Conservation (phyloP, 1,140 invertebrate species). For the Zaprionus taronus region DNA sequence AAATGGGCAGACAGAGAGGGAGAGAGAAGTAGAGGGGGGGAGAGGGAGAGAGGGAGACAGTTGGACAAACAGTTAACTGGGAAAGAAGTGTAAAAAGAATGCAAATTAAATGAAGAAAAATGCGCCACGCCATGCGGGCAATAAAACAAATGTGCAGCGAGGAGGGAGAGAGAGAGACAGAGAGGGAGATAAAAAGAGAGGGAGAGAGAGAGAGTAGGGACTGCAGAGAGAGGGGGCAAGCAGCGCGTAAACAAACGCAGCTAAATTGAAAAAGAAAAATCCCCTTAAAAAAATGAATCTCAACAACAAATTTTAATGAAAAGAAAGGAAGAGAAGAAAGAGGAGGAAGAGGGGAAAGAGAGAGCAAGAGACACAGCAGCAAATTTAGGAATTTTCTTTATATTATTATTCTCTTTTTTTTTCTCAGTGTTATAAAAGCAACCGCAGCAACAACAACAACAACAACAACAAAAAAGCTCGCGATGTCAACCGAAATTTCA, state of each 20-base stretch:
- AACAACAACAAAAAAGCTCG: constrained; percentile 17
- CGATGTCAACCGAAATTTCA: constrained; percentile 40
- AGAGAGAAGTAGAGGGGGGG: not conserved
- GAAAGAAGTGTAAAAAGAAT: constrained; percentile 56
- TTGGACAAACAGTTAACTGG: constrained; percentile 3
- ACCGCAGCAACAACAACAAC: constrained; percentile 12
- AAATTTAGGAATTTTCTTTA: constrained; percentile 27
- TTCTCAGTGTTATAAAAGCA: constrained; percentile 20
- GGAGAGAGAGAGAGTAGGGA: not conserved
- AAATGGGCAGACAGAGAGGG: constrained; percentile 16
- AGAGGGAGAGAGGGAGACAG: not conserved
- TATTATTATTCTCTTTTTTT: constrained; percentile 9
- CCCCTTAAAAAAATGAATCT: not conserved
- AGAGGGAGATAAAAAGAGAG: not conserved
- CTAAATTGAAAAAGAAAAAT: constrained; percentile 59
- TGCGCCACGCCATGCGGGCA: constrained; percentile 45
- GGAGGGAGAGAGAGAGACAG: not conserved
- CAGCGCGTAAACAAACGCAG: constrained; percentile 40
- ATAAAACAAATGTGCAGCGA: constrained; percentile 40
- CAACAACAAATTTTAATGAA: constrained; percentile 40
- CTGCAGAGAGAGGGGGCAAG: not conserved
- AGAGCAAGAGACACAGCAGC: not conserved
- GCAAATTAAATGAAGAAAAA: constrained; percentile 78
- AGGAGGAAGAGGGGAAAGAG: not conserved
- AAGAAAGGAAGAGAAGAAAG: constrained; percentile 25